A percentile compares a stretch with the other conserved stretches of the same genome.
Evolutionary conservation across 2,113 vertebrate species (phyloP).

Genomic region (Ptyas mucosa): DNA sequence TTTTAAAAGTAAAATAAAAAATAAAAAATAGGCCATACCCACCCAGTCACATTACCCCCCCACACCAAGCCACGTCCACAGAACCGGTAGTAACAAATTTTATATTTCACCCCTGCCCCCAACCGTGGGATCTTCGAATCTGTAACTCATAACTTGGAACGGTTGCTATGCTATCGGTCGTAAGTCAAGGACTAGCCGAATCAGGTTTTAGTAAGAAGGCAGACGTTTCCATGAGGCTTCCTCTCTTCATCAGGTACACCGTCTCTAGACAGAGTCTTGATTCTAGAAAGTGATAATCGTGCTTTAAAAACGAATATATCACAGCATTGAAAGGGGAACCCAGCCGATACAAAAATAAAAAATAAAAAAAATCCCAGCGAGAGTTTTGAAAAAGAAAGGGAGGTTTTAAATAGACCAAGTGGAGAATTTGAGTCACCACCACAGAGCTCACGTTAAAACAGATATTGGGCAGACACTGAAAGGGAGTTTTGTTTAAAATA

Average conservation of each 20-base stretch:
- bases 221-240: background rate
- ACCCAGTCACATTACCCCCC: too few relatives aligned
- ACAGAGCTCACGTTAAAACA: background rate
- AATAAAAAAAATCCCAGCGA: background rate
- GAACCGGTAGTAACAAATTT: too few relatives aligned
- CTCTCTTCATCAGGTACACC: background rate
- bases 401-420: background rate
- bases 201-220: background rate
- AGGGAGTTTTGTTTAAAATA: background rate
- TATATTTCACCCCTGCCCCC: too few relatives aligned
- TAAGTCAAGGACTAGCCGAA: background rate
- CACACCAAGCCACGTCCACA: too few relatives aligned
- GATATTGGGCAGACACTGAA: too few relatives aligned
- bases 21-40: too few relatives aligned
- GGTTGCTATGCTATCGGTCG: too few relatives aligned
- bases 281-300: background rate
- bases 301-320: background rate
- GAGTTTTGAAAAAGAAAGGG: background rate
- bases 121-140: too few relatives aligned
- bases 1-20: too few relatives aligned
- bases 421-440: background rate
- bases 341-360: too few relatives aligned
- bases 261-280: background rate
- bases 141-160: too few relatives aligned
- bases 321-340: background rate